Evolutionary conservation across 1,140 invertebrate genomes (phyloP), one percentile per base, ranked within the genome.

Genomic region (Choristoneura fumiferana): DNA sequence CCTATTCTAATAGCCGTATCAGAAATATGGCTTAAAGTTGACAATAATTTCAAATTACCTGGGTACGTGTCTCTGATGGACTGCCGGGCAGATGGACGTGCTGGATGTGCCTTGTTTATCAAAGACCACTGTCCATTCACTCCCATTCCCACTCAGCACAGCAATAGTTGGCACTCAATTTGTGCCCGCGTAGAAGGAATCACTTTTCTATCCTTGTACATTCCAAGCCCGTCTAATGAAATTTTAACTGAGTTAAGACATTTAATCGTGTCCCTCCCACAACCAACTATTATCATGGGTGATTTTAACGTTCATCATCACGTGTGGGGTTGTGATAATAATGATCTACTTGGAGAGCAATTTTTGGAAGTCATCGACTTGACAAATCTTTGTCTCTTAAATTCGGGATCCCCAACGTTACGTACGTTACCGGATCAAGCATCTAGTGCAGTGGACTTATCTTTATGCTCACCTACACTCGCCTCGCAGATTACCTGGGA

Each of bases 301-400:
- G 55, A 57, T 43, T 35, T 57, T 43, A 57, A 57, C 35, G 14
- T 22, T 33, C 55, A 57, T n/a, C 37, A 40, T 15, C 1, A n/a
- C 3, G 1, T 29, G 1, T 57, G 37, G 38, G 55, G 1, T n/a
- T 43, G 55, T 13, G 8, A 12, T 10, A 13, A 2, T 8, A 43
- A 2, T 10, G 15, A 57, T 13, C 4, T 0, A 4, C 37, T 18
- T 13, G 55, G 55, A 0, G 35, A 43, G 0, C 10, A 13, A 0
- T 4, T 57, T 3, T 8, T 34, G 9, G 18, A 13, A 0, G 15
- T 57, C 4, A 0, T 40, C 1, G 55, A 43, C n/a, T 9, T 14
- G 2, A 14, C 8, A 8, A 35, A 57, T 3, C 9, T 45, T 1
- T 45, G 40, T n/a, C 0, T 45, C 0, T 1, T 45, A 45, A n/a